Evolutionary conservation across 2,888 invertebrate species (phyloP).

Genomic region (Hipparchia semele): DNA sequence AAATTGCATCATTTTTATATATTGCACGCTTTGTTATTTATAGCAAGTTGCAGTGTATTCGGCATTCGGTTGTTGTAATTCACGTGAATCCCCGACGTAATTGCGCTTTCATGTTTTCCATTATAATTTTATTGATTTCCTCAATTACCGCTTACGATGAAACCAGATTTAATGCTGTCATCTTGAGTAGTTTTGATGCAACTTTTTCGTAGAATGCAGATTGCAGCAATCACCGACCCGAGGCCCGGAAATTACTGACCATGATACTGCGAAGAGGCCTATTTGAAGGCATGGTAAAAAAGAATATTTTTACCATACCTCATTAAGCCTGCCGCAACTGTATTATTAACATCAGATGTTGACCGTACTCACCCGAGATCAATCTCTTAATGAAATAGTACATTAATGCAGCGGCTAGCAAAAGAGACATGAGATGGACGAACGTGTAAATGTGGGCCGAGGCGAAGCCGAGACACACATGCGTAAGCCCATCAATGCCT

Average conservation of each 20-base stretch:
- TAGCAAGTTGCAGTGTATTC: slow-evolving; percentile 19
- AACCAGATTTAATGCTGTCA: slow-evolving; percentile 7
- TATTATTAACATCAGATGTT: neutral
- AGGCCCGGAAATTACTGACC: no score
- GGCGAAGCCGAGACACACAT: no score
- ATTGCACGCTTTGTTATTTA: slow-evolving; percentile 35
- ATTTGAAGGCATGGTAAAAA: no score
- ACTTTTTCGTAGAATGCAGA: neutral
- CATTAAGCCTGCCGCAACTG: neutral
- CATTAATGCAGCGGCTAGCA: no score
- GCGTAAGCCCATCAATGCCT: no score
- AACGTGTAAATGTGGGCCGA: no score
- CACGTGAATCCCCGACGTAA: slow-evolving; percentile 16
- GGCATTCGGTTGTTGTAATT: slow-evolving; percentile 19
- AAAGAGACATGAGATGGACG: no score
- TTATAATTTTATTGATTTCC: slow-evolving; percentile 23
- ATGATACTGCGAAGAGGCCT: neutral
- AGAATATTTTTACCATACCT: neutral
- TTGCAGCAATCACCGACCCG: neutral
- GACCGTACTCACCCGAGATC: no score
- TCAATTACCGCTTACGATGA: slow-evolving; percentile 7
- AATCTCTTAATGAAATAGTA: no score
- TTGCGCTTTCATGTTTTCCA: slow-evolving; percentile 23
- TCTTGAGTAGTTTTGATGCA: neutral
- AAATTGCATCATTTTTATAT: slow-evolving; percentile 51